Conservation (phyloP, 2,888 invertebrate species). For the Hirtodrosophila cameraria region DNA sequence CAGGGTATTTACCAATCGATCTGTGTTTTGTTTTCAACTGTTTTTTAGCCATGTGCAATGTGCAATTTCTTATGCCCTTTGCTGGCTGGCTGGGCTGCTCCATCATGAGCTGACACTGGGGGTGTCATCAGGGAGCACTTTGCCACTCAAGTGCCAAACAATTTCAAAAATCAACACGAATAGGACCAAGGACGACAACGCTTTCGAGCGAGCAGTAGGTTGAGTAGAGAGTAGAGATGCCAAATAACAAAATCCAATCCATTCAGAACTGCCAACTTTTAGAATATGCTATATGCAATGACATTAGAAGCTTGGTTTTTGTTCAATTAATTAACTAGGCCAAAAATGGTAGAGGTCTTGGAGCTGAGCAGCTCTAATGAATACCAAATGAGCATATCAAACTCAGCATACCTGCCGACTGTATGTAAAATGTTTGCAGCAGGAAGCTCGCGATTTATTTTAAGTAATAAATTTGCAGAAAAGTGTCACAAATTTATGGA, state of each 20-base stretch:
- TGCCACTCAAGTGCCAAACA: slow-evolving; percentile 76
- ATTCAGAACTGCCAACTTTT: slow-evolving; percentile 39
- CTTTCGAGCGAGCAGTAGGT: slow-evolving; percentile 2
- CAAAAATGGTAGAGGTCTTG: slow-evolving; percentile 43
- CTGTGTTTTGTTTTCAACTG: slow-evolving; percentile 6
- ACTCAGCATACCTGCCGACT: slow-evolving; percentile 14
- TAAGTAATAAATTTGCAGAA: slow-evolving; percentile 70
- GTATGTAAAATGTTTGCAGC: slow-evolving; percentile 42
- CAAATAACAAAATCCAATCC: slow-evolving; percentile 53
- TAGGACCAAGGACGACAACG: slow-evolving; percentile 26
- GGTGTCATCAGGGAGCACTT: slow-evolving; percentile 66
- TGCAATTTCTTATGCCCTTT: slow-evolving; percentile 51
- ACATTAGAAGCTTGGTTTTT: slow-evolving; percentile 49
- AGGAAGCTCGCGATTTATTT: slow-evolving; percentile 72
- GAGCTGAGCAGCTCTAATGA: slow-evolving; percentile 65
- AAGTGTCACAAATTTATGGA: slow-evolving; percentile 80
- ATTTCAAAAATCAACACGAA: slow-evolving; percentile 74
- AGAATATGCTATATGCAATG: slow-evolving; percentile 39
- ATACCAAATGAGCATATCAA: slow-evolving; percentile 74
- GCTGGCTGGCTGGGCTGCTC: slow-evolving; percentile 40
- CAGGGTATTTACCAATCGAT: neutral
- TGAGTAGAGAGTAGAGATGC: slow-evolving; percentile 1
- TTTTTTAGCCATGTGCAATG: slow-evolving; percentile 42
- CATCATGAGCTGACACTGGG: slow-evolving; percentile 50
- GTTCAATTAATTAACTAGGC: slow-evolving; percentile 76